A percentile compares a stretch with the other conserved stretches of the same genome.
Evolutionary conservation across 2,113 vertebrate genomes (phyloP).

Genomic region (human (Homo sapiens)): GRCh38 chr5:75499501-75500000

Average conservation of each 20-base stretch:
- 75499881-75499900: neutral
- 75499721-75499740: constrained; percentile 12
- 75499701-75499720: constrained; percentile 36
- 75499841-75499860: neutral
- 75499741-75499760: constrained; percentile 24
- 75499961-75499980: neutral
- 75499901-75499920: neutral
- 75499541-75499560: no score
- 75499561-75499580: no score
- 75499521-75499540: no score
- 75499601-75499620: no score
- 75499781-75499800: neutral
- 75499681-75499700: neutral
- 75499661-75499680: neutral
- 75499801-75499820: neutral
- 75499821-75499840: neutral
- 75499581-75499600: no score
- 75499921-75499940: constrained; percentile 8
- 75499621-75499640: neutral
- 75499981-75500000: neutral
- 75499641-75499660: neutral
- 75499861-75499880: neutral
- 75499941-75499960: neutral
- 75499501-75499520: no score
- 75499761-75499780: neutral